phyloP scores from a whole-genome alignment of 2,888 invertebrate species.

The Stegophylla sp. region DNA sequence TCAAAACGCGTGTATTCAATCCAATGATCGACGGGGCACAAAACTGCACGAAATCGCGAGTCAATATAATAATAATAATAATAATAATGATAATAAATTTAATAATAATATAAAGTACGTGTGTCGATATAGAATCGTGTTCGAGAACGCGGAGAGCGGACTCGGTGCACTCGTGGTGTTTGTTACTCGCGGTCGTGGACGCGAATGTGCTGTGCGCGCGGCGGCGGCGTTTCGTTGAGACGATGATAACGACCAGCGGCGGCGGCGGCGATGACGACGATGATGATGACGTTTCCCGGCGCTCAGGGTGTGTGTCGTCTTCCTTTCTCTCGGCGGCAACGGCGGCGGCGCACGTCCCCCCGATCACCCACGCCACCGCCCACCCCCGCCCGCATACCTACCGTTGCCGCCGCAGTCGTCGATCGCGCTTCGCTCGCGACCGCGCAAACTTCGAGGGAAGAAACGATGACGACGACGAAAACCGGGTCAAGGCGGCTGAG shows the following conservation, averaged over 20 bases:
- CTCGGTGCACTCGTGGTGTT: conserved; percentile 28
- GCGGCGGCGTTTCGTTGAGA: background rate
- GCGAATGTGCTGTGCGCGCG: conserved; percentile 19
- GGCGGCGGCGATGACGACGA: conserved; percentile 8
- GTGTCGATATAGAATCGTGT: too few species aligned
- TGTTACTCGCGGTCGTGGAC: conserved; percentile 37
- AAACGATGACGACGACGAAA: background rate
- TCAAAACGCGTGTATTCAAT: background rate
- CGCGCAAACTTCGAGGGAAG: conserved; percentile 10
- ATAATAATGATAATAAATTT: too few species aligned
- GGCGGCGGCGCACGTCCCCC: background rate
- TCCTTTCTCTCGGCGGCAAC: conserved; percentile 43
- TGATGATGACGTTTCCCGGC: conserved; percentile 11
- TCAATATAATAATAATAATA: too few species aligned
- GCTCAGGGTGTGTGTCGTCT: conserved; percentile 54
- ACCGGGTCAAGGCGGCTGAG: conserved; percentile 50
- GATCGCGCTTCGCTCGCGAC: background rate
- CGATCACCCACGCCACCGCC: background rate
- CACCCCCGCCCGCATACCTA: background rate
- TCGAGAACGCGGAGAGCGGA: background rate
- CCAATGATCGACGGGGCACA: background rate
- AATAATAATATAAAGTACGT: too few species aligned
- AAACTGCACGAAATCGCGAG: background rate
- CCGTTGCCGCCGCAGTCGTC: background rate
- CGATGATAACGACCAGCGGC: background rate